phyloP scores from a whole-genome alignment of 2,797 vertebrate species.

The Phalloptychus januarius region DNA sequence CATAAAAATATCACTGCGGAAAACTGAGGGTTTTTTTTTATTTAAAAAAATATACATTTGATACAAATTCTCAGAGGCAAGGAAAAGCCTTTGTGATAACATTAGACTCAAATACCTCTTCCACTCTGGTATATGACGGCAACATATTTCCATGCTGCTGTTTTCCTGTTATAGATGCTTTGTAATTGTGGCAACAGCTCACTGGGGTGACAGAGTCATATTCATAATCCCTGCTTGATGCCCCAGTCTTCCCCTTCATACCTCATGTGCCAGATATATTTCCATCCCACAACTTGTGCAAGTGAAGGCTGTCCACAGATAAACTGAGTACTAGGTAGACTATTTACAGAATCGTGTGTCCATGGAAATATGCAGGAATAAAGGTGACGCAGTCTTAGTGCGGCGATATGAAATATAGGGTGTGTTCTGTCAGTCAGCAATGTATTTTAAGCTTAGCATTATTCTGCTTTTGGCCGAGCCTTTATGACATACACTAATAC shows the following conservation, averaged over 20 bases:
- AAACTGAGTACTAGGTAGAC: conserved; percentile 19
- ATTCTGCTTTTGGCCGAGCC: not conserved
- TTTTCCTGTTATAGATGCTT: conserved; percentile 59
- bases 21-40: conserved; percentile 18
- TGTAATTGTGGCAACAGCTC: conserved; percentile 37
- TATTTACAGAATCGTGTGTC: conserved; percentile 29
- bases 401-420: conserved; percentile 1
- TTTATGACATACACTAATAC: not conserved
- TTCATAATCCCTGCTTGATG: conserved; percentile 44
- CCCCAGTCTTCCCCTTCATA: conserved; percentile 28
- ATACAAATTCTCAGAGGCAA: conserved; percentile 20
- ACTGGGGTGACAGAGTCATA: conserved; percentile 23
- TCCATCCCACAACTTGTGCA: conserved; percentile 16
- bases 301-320: conserved; percentile 30
- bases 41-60: conserved; percentile 26
- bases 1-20: not conserved
- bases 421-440: conserved; percentile 1
- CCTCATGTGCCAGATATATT: conserved; percentile 33
- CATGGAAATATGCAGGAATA: conserved; percentile 28
- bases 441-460: conserved; percentile 8
- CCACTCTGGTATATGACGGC: conserved; percentile 34
- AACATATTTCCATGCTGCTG: conserved; percentile 44
- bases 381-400: not conserved
- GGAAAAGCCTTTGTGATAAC: conserved; percentile 28
- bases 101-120: conserved; percentile 19